Conservation (phyloP, 1,140 invertebrate species). For the Brachionus plicatilis region DNA sequence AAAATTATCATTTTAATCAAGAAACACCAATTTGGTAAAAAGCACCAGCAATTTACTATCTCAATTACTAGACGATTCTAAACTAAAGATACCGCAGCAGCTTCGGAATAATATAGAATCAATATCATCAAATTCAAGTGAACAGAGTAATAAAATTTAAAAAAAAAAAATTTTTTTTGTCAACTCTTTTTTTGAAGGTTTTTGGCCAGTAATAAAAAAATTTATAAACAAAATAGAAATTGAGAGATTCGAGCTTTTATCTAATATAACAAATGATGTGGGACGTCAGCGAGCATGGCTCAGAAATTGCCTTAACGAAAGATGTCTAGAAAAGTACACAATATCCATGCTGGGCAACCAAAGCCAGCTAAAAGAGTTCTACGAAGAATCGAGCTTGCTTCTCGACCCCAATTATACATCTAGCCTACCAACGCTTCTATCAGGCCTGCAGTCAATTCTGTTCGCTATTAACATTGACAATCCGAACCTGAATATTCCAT, state of each 20-base stretch:
- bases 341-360: slow-evolving; percentile 67
- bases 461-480: slow-evolving; percentile 85
- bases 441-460: slow-evolving; percentile 74
- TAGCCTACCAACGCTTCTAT: slow-evolving; percentile 13
- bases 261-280: slow-evolving; percentile 71
- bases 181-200: slow-evolving; percentile 38
- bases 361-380: slow-evolving; percentile 56
- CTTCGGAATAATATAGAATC: slow-evolving; percentile 2
- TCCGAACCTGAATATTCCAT: slow-evolving; percentile 65
- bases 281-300: slow-evolving; percentile 77
- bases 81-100: neutral
- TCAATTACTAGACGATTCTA: neutral
- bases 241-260: slow-evolving; percentile 72
- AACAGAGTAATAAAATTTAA: slow-evolving; percentile 41
- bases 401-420: slow-evolving; percentile 11
- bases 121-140: slow-evolving; percentile 38
- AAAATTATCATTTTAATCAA: neutral
- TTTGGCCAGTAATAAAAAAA: slow-evolving; percentile 56
- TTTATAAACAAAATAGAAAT: slow-evolving; percentile 78
- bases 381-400: neutral
- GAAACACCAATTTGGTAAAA: slow-evolving; percentile 39
- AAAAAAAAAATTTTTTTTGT: neutral
- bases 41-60: slow-evolving; percentile 23
- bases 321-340: slow-evolving; percentile 75
- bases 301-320: slow-evolving; percentile 76